phyloP scores from a whole-genome alignment of 1,140 invertebrate species.

The Diachasma alloeum region DNA sequence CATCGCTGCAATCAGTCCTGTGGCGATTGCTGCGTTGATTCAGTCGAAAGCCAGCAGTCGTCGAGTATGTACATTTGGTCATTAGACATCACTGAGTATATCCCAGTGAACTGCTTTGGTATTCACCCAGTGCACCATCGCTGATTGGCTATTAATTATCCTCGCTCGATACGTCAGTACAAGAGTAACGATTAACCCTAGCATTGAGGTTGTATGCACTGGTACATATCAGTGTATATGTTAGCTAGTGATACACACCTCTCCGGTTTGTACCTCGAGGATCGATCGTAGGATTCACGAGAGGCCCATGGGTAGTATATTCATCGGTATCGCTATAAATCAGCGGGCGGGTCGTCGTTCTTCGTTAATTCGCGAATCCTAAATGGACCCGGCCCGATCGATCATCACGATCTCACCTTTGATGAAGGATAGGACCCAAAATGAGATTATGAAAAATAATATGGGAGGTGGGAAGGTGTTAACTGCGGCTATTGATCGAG shows the following conservation, averaged over 20 bases:
- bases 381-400: conserved; percentile 2
- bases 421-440: neutral
- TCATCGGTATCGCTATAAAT: neutral
- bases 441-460: neutral
- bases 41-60: neutral
- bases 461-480: neutral
- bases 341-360: conserved; percentile 8
- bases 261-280: conserved; percentile 6
- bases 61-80: conserved; percentile 6
- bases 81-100: conserved; percentile 8
- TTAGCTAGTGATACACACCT: neutral
- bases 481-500: neutral
- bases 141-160: conserved; percentile 40
- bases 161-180: conserved; percentile 30
- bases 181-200: conserved; percentile 34
- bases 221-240: neutral
- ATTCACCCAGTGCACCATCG: conserved; percentile 32
- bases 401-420: conserved; percentile 19
- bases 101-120: conserved; percentile 26
- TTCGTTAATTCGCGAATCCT: conserved; percentile 29
- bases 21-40: neutral
- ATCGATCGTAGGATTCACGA: conserved; percentile 27
- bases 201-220: conserved; percentile 17
- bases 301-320: conserved; percentile 2
- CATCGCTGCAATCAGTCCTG: neutral